A percentile compares a stretch with the other conserved stretches of the same genome.
Conservation (phyloP, 2,797 vertebrate species). For the Salarias fasciatus region DNA sequence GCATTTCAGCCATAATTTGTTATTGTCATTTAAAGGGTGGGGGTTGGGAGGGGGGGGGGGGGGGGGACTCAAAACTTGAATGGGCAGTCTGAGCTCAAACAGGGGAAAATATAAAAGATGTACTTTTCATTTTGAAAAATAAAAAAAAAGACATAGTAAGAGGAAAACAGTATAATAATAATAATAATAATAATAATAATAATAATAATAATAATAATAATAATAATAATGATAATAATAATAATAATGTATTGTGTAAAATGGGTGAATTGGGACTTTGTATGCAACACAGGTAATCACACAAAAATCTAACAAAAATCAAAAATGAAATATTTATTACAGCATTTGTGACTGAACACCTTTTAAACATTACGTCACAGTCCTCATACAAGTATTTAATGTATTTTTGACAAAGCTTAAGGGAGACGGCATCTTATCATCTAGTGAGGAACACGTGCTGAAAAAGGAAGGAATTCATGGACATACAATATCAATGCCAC, state of each 20-base stretch:
- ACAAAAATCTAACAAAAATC: slow-evolving; percentile 99
- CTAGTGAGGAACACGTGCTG: slow-evolving; percentile 99
- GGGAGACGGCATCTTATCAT: slow-evolving; percentile 99
- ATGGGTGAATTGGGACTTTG: slow-evolving; percentile 28
- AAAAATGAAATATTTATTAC: slow-evolving; percentile 99
- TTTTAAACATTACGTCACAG: slow-evolving; percentile 99
- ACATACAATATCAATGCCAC: slow-evolving; percentile 99
- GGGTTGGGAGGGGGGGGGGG: no score
- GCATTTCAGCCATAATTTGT: slow-evolving; percentile 50
- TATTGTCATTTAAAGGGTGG: slow-evolving; percentile 53
- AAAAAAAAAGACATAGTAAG: slow-evolving; percentile 11
- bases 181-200: slow-evolving; percentile 18
- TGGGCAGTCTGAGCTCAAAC: slow-evolving; percentile 10
- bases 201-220: slow-evolving; percentile 7
- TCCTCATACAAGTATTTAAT: slow-evolving; percentile 99
- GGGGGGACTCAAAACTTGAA: slow-evolving; percentile 21
- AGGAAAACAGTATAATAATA: slow-evolving; percentile 13
- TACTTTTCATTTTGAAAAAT: slow-evolving; percentile 35
- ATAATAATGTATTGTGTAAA: slow-evolving; percentile 27
- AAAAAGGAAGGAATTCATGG: slow-evolving; percentile 99
- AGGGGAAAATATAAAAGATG: slow-evolving; percentile 33
- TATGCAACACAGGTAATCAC: slow-evolving; percentile 83
- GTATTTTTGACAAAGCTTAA: slow-evolving; percentile 99
- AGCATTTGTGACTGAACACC: slow-evolving; percentile 99
- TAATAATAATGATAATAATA: slow-evolving; percentile 17